Conservation (phyloP, 2,888 invertebrate genomes). For the Sussaba pulchella region DNA sequence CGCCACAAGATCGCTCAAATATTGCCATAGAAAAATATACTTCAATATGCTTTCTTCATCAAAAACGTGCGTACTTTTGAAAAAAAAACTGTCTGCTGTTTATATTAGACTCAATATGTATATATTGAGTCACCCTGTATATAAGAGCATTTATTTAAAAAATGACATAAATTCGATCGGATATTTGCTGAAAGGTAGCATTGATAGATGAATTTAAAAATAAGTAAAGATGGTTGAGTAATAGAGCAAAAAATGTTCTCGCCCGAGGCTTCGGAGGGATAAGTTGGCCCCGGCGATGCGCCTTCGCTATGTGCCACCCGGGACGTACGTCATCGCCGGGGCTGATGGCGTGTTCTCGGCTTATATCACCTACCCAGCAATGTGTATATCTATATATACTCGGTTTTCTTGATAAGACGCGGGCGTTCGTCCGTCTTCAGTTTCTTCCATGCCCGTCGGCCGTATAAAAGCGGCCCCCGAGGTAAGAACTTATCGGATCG, state of each 20-base stretch:
- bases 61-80: too few species aligned
- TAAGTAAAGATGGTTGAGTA: not conserved
- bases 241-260: not conserved
- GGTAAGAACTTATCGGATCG: conserved; percentile 63
- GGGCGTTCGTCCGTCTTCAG: conserved; percentile 44
- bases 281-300: not conserved
- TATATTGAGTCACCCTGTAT: too few species aligned
- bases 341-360: conserved; percentile 14
- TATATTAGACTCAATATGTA: too few species aligned
- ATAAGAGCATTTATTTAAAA: too few species aligned
- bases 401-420: conserved; percentile 28
- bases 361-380: conserved; percentile 19
- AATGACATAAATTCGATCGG: too few species aligned
- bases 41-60: too few species aligned
- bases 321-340: conserved; percentile 37
- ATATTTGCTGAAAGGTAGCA: too few species aligned
- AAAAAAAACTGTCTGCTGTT: too few species aligned
- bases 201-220: not conserved
- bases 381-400: too few species aligned
- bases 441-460: conserved; percentile 48
- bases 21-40: too few species aligned
- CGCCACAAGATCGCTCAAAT: too few species aligned
- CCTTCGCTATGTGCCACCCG: not conserved
- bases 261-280: not conserved
- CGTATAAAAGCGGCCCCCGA: conserved; percentile 21